Evolutionary conservation across 2,113 vertebrate genomes (phyloP).

Genomic region (Trematomus loennbergii): DNA sequence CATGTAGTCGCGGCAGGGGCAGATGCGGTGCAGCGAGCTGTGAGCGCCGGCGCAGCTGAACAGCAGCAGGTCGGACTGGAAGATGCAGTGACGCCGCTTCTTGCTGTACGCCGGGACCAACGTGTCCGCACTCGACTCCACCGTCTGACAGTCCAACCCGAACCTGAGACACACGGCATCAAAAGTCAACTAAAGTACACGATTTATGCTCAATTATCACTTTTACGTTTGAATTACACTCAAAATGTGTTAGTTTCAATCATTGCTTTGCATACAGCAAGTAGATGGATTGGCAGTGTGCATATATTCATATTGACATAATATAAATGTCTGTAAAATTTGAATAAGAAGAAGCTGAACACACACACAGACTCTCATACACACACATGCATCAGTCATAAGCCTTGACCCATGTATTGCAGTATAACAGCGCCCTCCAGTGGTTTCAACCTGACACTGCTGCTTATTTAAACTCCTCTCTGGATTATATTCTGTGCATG

Average conservation of each 20-base stretch:
- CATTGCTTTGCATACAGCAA: no score
- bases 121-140: slow-evolving; percentile 91
- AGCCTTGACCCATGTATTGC: not conserved
- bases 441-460: slow-evolving; percentile 15
- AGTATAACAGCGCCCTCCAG: slow-evolving; percentile 16
- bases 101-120: slow-evolving; percentile 92
- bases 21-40: slow-evolving; percentile 88
- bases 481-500: no score
- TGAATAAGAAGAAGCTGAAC: not conserved
- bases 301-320: no score
- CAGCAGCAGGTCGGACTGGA: slow-evolving; percentile 95
- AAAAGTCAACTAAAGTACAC: no score
- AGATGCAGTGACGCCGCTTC: slow-evolving; percentile 90
- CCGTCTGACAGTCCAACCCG: slow-evolving; percentile 90
- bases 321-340: not conserved
- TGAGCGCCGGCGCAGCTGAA: slow-evolving; percentile 98
- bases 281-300: no score
- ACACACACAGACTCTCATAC: not conserved
- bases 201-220: no score
- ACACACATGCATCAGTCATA: slow-evolving; percentile 10
- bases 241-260: no score
- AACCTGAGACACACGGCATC: slow-evolving; percentile 80
- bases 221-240: no score
- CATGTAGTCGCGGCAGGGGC: slow-evolving; percentile 98
- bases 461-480: not conserved